Base-by-base conservation (phyloP, 2,797 vertebrate genomes). In the Sebastes steindachneri region DNA sequence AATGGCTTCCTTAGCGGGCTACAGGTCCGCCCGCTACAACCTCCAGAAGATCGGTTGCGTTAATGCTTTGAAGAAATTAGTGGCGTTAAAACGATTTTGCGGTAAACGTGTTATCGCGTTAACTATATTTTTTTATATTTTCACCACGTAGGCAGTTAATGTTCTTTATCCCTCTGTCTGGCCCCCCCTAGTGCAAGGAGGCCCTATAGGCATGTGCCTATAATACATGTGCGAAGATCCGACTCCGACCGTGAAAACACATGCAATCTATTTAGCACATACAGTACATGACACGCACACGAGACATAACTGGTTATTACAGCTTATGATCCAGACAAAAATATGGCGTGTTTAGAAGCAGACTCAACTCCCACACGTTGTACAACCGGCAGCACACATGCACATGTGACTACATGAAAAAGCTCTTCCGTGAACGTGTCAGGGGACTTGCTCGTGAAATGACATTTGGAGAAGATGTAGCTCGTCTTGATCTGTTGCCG, bases 401-500 rank as follows among this genome's bases (percentile, higher is more conserved):
- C 73, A 80, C 79, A 75, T 70, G 85, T 74, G 83, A 86, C 78
- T 74, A 92, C 93, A 91, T 73, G 84, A 65, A 91, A 92, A 92
- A 76, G 70, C 91, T 90, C 69, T 92, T 83, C 68, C 12, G 1
- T 70, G 45, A 73, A 67, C 21, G 55, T 29, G 85, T 92, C 90
- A 58, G 72, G 91, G 92, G 86, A 80, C 73, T 55, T 53, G 83
- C 80, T 75, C 64, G 88, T 68, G 86, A 87, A 88, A 78, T 90
- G 94, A 88, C 90, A 91, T 93, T 93, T 89, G 84, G 80, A 75
- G 92, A 73, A 67, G 85, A 92, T 91, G 86, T 82, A 87, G 87
- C 88, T 45, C 77, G 82, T 88, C 86, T 84, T 76, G 86, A 89
- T 90, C 82, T 83, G 80, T 86, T 82, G 86, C 73, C 4, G 79